Base-by-base conservation (phyloP, 1,140 invertebrate genomes). In the Lanistes nyassanus region DNA sequence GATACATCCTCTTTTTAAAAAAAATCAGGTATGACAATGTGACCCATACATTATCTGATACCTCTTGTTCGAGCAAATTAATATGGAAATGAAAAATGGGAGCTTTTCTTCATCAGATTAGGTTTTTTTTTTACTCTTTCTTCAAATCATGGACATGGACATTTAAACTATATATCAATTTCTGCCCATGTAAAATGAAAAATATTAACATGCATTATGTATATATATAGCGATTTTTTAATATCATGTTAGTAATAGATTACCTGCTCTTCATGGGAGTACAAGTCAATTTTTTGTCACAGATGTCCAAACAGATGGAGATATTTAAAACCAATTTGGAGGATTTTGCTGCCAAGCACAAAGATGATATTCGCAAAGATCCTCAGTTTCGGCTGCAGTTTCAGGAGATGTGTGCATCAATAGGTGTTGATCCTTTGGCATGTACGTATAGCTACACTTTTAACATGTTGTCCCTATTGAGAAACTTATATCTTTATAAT, bases 381-480 rank as follows among this genome's bases (percentile, higher is more conserved):
- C 92, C 97, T 0, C 93, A 96, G 80, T 99, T 99, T 87, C 92
- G 98, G 65, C 91, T 94, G 66, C 97, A 99, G 85, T 99, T 99
- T 88, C 98, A 99, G 72, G 96, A 98, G 89, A 99, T 99, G 98
- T 99, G 98, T 91, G 95, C 98, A 0, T 95, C 96, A 0, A 98
- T 99, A 77, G 98, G 98, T 0, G 98, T 99, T 0, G 98, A 99
- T 91, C 98, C 98, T 0, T 89, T 99, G 53, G 96, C 98, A 16
- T 98, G 96, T 75, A 98, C 96, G 88, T 82, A 70, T 76, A 51
- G 67, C 53, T 69, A 23, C 39, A 31, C n/a, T n/a, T n/a, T n/a
- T n/a, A n/a, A n/a, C n/a, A n/a, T n/a, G n/a, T n/a, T n/a, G n/a
- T n/a, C n/a, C n/a, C n/a, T n/a, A n/a, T n/a, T n/a, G n/a, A n/a